Evolutionary conservation across 2,113 vertebrate genomes (phyloP).

Genomic region (Vireo altiloquus): DNA sequence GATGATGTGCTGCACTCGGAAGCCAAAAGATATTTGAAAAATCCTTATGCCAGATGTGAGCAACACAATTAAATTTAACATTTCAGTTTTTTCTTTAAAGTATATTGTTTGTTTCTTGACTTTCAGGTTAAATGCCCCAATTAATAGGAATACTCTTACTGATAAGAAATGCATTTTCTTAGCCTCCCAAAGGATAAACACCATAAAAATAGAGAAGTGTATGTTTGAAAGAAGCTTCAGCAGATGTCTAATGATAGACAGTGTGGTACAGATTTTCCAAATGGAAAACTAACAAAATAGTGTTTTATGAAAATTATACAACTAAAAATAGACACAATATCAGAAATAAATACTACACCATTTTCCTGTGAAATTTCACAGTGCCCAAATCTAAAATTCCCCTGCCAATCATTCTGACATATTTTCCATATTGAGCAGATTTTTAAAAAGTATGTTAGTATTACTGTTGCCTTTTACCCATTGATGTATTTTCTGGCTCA

Average conservation of each 20-base stretch:
- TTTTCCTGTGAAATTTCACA: background rate
- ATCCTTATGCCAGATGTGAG: background rate
- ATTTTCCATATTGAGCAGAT: background rate
- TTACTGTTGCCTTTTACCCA: background rate
- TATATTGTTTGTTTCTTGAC: background rate
- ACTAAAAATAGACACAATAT: background rate
- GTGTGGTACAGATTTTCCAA: background rate
- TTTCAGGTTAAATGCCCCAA: background rate
- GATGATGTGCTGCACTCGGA: rapidly evolving
- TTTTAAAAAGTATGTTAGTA: background rate
- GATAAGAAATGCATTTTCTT: background rate
- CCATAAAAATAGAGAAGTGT: background rate
- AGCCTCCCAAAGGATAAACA: background rate
- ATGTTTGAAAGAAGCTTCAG: background rate
- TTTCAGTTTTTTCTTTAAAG: background rate
- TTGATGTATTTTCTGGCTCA: background rate
- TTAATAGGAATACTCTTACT: background rate
- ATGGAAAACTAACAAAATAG: background rate
- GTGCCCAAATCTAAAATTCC: background rate
- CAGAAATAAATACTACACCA: background rate
- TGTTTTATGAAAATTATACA: background rate
- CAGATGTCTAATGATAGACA: background rate
- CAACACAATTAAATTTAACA: background rate
- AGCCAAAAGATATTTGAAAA: background rate
- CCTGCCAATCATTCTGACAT: background rate